Base-by-base conservation (phyloP, 2,888 invertebrate genomes). In the Ctenicera cuprea region DNA sequence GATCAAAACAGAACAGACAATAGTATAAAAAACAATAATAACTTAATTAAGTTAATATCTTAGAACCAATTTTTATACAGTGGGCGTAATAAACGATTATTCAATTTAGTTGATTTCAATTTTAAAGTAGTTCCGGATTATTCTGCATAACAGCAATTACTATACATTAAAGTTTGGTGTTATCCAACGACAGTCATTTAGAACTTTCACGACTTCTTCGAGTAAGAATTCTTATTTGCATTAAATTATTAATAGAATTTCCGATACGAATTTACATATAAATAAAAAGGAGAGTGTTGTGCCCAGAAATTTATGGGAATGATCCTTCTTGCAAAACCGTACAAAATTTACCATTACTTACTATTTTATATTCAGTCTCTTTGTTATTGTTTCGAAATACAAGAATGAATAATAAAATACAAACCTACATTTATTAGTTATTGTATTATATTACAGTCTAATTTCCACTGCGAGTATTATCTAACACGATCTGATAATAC, bases 191-290 rank as follows among this genome's bases (percentile, higher is more conserved):
- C 22, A 52, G 26, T 52, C 50, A 16, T 50, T 50, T 52, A 52
- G n/a, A 22, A 52, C 52, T 52, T 52, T 22, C 52, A 52, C 52
- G 11, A n/a, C 26, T 52, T 9, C 48, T 52, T 12, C 9, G 26
- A 52, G 22, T 26, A 52, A 11, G 20, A 20, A 20, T 52, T 20
- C 26, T 26, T 26, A 52, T 52, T 52, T 52, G 14, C 52, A 52
- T 52, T 52, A 26, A 52, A 52, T 52, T 52, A 52, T 52, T 52
- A 52, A 52, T n/a, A 26, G 3, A 52, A 52, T 26, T 50, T 50
- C 2, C 9, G 43, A n/a, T n/a, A 52, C 18, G 2, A 1, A 48
- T 52, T 52, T 52, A 52, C 52, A 52, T 52, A 52, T 26, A 52
- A 52, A 52, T 26, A 52, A 52, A 26, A 8, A 16, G 12, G 8